These are phyloP conservation scores for Trachelipus rathkii DNA, from an alignment of 1,140 invertebrate genomes.

Conservation along the genomic window DNA sequence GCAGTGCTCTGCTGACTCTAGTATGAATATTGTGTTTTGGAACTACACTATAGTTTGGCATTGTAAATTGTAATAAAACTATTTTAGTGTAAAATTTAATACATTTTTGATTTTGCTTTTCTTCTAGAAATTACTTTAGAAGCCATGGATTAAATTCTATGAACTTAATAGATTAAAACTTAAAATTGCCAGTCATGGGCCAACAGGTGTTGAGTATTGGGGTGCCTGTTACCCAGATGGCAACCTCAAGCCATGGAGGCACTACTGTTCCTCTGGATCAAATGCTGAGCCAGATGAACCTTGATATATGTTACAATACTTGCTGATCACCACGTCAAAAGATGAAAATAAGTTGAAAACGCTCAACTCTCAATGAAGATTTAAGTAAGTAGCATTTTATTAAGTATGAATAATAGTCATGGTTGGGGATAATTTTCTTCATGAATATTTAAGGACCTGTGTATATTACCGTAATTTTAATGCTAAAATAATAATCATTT, in stretches of 20 bases:
- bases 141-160: no score
- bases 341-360: constrained; percentile 91
- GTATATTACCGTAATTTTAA: neutral
- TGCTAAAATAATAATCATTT: neutral
- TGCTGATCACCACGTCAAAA: constrained; percentile 56
- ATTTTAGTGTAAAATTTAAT: no score
- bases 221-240: neutral
- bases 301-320: constrained; percentile 50
- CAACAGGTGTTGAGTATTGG: neutral
- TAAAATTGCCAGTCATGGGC: no score
- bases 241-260: neutral
- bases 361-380: constrained; percentile 93
- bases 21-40: no score
- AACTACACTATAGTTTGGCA: no score
- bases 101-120: no score
- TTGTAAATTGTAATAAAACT: no score
- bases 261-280: constrained; percentile 12
- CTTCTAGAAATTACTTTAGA: no score
- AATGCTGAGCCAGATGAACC: constrained; percentile 47
- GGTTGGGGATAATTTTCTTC: neutral
- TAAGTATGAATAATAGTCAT: no score
- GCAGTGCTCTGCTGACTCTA: no score
- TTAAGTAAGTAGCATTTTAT: constrained; percentile 67
- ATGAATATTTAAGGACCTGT: neutral
- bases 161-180: no score